These are phyloP conservation scores for Syngnathus scovelli DNA, from an alignment of 2,113 vertebrate species.

Conservation along the genomic window DNA sequence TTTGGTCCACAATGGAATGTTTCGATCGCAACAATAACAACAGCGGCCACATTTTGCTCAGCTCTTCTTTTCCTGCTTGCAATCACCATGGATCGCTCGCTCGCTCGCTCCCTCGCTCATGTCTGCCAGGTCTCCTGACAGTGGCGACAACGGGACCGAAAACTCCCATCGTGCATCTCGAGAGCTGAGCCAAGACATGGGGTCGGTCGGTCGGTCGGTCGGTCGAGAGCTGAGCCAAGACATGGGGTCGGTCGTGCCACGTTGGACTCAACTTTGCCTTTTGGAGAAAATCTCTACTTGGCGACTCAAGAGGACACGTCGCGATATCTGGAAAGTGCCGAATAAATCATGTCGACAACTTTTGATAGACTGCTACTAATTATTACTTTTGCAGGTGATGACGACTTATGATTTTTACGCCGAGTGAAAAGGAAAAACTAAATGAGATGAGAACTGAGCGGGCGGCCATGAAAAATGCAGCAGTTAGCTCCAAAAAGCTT, in stretches of 20 bases:
- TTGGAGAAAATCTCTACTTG: background rate
- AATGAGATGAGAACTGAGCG: conserved; percentile 25
- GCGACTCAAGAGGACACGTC: background rate
- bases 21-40: too few species aligned
- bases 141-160: conserved; percentile 59
- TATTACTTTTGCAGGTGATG: background rate
- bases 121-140: conserved; percentile 89
- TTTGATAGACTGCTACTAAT: background rate
- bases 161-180: conserved; percentile 52
- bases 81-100: background rate
- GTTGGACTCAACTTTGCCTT: background rate
- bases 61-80: background rate
- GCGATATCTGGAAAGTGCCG: background rate
- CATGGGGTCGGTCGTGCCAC: too few species aligned
- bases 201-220: too few species aligned
- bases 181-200: conserved; percentile 40
- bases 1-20: background rate
- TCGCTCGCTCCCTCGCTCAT: conserved; percentile 13
- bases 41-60: background rate
- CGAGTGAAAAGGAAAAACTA: background rate
- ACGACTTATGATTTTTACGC: background rate
- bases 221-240: conserved; percentile 47
- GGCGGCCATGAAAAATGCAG: conserved; percentile 35
- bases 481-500: conserved; percentile 12
- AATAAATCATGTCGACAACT: background rate